phyloP scores from a whole-genome alignment of 2,113 vertebrate species.

The Petromus typicus region DNA sequence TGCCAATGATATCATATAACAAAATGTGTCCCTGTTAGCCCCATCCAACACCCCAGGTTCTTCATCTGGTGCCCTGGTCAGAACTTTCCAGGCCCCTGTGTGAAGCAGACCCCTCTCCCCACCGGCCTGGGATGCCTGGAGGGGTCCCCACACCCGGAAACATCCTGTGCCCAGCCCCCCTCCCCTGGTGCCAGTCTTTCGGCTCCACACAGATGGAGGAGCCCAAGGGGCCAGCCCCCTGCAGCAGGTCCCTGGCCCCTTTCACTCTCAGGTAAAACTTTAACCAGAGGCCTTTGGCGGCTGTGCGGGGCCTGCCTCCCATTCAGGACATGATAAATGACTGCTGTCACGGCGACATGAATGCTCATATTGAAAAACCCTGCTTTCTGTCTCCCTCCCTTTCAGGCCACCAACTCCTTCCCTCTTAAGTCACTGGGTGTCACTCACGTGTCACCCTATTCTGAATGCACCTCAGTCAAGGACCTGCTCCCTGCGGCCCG shows the following conservation, averaged over 20 bases:
- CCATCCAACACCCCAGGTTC: background rate
- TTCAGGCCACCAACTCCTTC: conserved; percentile 78
- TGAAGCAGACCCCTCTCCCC: conserved; percentile 61
- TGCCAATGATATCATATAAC: background rate
- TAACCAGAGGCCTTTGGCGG: conserved; percentile 92
- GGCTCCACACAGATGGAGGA: conserved; percentile 89
- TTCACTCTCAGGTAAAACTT: conserved; percentile 95
- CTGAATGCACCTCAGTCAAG: conserved; percentile 87
- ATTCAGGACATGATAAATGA: conserved; percentile 90
- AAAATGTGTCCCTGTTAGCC: background rate
- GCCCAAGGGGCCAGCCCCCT: conserved; percentile 68
- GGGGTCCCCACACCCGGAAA: background rate
- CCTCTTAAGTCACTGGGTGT: conserved; percentile 84
- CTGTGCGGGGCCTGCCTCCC: conserved; percentile 81
- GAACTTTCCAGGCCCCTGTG: background rate
- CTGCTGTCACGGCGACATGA: conserved; percentile 89
- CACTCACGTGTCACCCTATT: conserved; percentile 86
- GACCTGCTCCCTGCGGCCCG: conserved; percentile 84
- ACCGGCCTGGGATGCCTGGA: conserved; percentile 36
- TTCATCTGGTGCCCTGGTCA: background rate
- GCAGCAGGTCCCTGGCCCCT: conserved; percentile 77
- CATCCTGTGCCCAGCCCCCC: background rate
- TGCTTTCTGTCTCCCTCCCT: conserved; percentile 85
- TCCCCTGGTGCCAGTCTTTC: conserved; percentile 80
- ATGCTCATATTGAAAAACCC: conserved; percentile 91